Conservation (phyloP, 2,797 vertebrate genomes). For the Crocidura indochinensis region DNA sequence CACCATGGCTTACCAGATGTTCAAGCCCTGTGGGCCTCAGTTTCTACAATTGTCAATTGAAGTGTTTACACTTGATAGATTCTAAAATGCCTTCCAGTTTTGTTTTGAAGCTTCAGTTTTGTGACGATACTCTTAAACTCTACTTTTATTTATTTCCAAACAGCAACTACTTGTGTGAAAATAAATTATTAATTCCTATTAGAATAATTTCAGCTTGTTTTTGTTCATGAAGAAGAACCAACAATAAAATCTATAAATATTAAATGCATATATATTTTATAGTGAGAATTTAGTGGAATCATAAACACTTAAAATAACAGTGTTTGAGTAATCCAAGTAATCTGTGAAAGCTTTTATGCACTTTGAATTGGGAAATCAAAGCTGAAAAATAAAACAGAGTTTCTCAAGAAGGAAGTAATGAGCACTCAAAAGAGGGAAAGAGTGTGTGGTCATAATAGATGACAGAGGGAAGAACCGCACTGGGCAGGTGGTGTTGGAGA, state of each 20-base stretch:
- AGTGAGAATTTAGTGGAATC: not conserved
- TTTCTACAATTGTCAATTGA: slow-evolving; percentile 52
- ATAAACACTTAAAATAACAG: not conserved
- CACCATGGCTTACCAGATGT: slow-evolving; percentile 37
- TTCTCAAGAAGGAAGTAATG: not conserved
- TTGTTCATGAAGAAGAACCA: not conserved
- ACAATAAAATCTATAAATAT: not conserved
- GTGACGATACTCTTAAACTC: not conserved
- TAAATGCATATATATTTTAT: not conserved
- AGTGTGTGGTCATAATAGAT: not conserved
- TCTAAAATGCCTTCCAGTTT: slow-evolving; percentile 4
- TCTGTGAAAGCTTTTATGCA: not conserved
- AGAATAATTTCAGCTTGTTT: slow-evolving; percentile 26
- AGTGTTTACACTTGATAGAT: not conserved
- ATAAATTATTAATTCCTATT: slow-evolving; percentile 38
- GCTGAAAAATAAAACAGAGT: not conserved
- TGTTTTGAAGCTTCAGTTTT: slow-evolving; percentile 27
- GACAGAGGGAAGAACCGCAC: not conserved
- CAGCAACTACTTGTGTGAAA: not conserved
- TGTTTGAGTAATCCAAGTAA: not conserved
- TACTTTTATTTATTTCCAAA: slow-evolving; percentile 44
- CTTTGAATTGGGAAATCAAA: no score
- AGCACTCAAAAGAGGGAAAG: not conserved
- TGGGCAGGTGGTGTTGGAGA: not conserved
- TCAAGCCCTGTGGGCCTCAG: slow-evolving; percentile 13